phyloP scores from a whole-genome alignment of 2,797 vertebrate species.

The Centropyge bicolor region DNA sequence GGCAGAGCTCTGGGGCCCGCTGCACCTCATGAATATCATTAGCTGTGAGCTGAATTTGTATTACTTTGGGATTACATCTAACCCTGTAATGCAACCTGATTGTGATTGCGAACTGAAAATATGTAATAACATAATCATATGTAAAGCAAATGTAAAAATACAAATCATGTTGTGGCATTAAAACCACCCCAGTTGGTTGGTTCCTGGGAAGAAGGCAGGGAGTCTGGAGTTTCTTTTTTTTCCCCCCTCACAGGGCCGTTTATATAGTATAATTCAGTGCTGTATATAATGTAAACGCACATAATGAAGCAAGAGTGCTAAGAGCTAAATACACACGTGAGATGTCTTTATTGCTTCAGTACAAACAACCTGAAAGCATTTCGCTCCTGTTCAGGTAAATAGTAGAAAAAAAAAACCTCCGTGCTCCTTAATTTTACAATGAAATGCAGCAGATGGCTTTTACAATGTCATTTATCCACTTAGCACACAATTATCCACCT shows the following conservation, averaged over 20 bases:
- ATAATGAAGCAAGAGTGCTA: slow-evolving; percentile 34
- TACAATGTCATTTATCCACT: slow-evolving; percentile 77
- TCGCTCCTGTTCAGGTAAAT: slow-evolving; percentile 55
- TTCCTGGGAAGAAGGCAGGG: slow-evolving; percentile 49
- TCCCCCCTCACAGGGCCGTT: slow-evolving; percentile 37
- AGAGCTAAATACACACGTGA: slow-evolving; percentile 37
- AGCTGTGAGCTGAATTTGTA: slow-evolving; percentile 80
- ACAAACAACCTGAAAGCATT: slow-evolving; percentile 40
- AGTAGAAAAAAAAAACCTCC: slow-evolving; percentile 33
- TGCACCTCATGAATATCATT: slow-evolving; percentile 85
- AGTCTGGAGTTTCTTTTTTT: slow-evolving; percentile 22
- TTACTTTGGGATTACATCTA: slow-evolving; percentile 84
- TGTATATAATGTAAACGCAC: slow-evolving; percentile 34
- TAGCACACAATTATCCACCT: slow-evolving; percentile 78
- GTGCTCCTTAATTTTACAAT: slow-evolving; percentile 60
- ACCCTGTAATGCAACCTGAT: slow-evolving; percentile 80
- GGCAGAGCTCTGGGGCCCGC: slow-evolving; percentile 72
- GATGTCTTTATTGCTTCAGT: slow-evolving; percentile 43
- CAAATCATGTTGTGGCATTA: slow-evolving; percentile 78
- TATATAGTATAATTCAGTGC: slow-evolving; percentile 48
- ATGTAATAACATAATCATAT: slow-evolving; percentile 83
- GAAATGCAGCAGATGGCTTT: slow-evolving; percentile 76
- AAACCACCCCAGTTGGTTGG: slow-evolving; percentile 64
- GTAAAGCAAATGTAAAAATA: slow-evolving; percentile 85
- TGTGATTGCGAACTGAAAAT: slow-evolving; percentile 79